These are phyloP conservation scores for Masnerella sp. DNA, from an alignment of 2,888 invertebrate species.

Conservation along the genomic window DNA sequence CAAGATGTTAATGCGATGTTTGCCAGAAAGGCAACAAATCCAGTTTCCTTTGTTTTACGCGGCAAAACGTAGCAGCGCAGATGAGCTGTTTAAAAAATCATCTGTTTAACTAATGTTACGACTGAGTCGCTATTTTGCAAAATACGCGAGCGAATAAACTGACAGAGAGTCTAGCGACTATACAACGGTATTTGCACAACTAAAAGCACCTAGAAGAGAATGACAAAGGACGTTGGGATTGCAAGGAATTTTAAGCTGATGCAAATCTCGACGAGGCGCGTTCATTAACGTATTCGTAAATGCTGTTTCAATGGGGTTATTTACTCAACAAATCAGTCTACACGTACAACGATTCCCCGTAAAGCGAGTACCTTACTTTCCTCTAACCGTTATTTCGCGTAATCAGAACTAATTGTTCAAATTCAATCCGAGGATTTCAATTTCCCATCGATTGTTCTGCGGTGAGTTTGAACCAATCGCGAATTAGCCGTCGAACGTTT, in stretches of 20 bases:
- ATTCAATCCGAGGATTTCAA: constrained; percentile 7
- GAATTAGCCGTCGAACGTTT: background rate
- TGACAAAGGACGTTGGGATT: constrained; percentile 63
- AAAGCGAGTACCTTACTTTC: constrained; percentile 49
- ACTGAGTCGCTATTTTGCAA: constrained; percentile 52
- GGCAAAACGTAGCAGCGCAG: constrained; percentile 14
- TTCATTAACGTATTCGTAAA: constrained; percentile 64
- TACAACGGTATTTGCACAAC: constrained; percentile 64
- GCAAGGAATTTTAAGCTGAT: constrained; percentile 68
- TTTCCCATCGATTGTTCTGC: constrained; percentile 7
- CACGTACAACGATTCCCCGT: constrained; percentile 54
- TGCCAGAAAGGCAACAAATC: constrained; percentile 22
- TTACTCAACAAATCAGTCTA: constrained; percentile 59
- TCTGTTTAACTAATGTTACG: constrained; percentile 49
- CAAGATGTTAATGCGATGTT: constrained; percentile 12
- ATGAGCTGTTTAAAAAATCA: constrained; percentile 52
- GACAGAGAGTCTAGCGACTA: constrained; percentile 41
- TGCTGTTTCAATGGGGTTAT: constrained; percentile 60
- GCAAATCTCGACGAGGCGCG: constrained; percentile 66
- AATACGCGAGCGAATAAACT: constrained; percentile 54
- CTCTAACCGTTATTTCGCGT: constrained; percentile 20
- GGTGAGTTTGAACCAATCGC: no score
- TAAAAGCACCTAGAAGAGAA: constrained; percentile 66
- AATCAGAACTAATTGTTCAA: constrained; percentile 41
- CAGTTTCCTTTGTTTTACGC: constrained; percentile 28